Conservation (phyloP, 2,888 invertebrate genomes). For the Platycheirus rosarum region DNA sequence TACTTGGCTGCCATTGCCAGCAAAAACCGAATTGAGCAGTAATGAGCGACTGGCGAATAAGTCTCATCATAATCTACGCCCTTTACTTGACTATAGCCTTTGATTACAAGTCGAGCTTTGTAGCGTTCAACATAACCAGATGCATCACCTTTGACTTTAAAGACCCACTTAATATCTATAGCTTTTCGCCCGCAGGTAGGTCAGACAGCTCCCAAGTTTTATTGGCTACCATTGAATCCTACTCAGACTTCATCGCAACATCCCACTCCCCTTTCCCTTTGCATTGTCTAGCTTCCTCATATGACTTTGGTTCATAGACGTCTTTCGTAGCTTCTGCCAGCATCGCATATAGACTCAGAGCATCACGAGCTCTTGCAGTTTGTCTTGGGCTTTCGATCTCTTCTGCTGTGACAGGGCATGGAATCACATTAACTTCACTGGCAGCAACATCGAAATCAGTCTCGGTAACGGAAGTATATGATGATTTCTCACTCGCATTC, state of each 20-base stretch:
- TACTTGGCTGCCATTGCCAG: conserved; percentile 8
- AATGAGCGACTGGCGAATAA: conserved; percentile 26
- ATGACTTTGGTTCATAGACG: no score
- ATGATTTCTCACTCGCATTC: conserved; percentile 22
- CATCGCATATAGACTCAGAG: no score
- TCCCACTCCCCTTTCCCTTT: not conserved
- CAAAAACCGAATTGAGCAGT: conserved; percentile 28
- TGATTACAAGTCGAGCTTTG: no score
- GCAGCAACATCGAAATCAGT: no score
- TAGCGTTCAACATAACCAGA: not conserved
- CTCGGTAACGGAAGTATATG: not conserved
- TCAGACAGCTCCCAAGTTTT: no score
- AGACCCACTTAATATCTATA: not conserved
- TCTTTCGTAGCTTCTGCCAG: no score
- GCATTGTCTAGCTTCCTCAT: no score
- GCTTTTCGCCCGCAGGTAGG: conserved; percentile 15
- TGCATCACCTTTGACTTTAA: conserved; percentile 22
- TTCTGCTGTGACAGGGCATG: not conserved
- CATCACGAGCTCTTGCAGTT: not conserved
- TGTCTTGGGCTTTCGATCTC: conserved; percentile 11
- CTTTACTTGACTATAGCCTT: no score
- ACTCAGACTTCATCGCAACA: no score
- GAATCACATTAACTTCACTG: no score
- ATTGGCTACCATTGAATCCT: no score
- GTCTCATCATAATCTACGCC: no score